phyloP scores from a whole-genome alignment of 2,888 invertebrate genomes.

The Phlogophora meticulosa region DNA sequence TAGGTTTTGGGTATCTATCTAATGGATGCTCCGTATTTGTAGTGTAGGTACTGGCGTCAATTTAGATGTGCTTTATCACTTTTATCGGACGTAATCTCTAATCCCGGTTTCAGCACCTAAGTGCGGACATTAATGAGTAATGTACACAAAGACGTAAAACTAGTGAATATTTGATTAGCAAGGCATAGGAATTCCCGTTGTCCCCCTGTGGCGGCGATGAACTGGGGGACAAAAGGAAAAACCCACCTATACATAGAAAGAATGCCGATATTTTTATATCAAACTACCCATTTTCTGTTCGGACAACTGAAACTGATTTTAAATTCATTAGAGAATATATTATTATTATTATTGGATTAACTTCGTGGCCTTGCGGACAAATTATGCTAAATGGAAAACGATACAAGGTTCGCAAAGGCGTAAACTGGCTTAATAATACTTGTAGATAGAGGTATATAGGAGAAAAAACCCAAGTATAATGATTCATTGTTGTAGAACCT shows the following conservation, averaged over 20 bases:
- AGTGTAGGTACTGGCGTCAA: neutral
- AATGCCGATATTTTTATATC: neutral
- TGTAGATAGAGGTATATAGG: neutral
- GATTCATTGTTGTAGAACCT: neutral
- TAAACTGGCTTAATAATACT: slow-evolving; percentile 1
- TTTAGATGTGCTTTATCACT: slow-evolving; percentile 14
- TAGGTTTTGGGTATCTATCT: neutral
- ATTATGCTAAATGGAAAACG: slow-evolving; percentile 49
- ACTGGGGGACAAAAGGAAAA: no score
- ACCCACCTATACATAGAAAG: no score
- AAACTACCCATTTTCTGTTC: neutral
- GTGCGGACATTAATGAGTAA: neutral
- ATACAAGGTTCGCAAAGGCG: slow-evolving; percentile 16
- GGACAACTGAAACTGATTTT: slow-evolving; percentile 6
- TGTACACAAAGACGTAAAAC: neutral
- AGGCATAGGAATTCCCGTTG: neutral
- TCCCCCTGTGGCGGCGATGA: no score
- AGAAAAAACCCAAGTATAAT: neutral
- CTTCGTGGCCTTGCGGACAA: slow-evolving; percentile 38
- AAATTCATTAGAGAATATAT: slow-evolving; percentile 14
- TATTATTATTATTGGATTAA: slow-evolving; percentile 2
- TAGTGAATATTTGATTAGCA: neutral
- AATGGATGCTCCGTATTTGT: slow-evolving; percentile 38
- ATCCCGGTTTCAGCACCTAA: neutral
- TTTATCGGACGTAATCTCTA: slow-evolving; percentile 26